These are phyloP conservation scores for Fregetta grallaria DNA, from an alignment of 2,113 vertebrate genomes.

Conservation along the genomic window DNA sequence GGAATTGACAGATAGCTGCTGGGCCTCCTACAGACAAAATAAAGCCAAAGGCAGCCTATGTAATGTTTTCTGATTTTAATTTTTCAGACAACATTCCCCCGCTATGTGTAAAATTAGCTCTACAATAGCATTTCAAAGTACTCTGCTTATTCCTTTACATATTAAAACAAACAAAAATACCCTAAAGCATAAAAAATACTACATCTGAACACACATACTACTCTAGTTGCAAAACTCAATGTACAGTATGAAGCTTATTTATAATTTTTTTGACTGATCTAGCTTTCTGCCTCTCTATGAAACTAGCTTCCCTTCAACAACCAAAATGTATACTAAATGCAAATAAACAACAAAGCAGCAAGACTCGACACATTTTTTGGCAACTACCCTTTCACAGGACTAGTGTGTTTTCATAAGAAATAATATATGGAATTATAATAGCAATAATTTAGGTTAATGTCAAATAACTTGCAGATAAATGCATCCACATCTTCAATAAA, in stretches of 20 bases:
- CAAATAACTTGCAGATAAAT: conserved; percentile 64
- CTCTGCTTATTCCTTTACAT: conserved; percentile 47
- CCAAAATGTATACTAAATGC: conserved; percentile 36
- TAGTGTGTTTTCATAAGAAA: conserved; percentile 69
- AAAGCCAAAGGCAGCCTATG: conserved; percentile 37
- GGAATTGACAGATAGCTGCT: neutral
- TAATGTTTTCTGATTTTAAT: conserved; percentile 42
- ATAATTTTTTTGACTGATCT: conserved; percentile 16
- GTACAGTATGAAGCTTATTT: conserved; percentile 54
- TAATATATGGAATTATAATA: conserved; percentile 63
- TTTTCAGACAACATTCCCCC: conserved; percentile 22
- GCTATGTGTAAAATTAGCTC: conserved; percentile 40
- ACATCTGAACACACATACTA: conserved; percentile 49
- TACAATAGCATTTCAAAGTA: conserved; percentile 57
- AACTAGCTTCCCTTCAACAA: conserved; percentile 17
- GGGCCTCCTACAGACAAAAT: neutral
- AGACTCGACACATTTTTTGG: conserved; percentile 17
- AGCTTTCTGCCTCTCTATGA: conserved; percentile 32
- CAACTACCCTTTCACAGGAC: conserved; percentile 63
- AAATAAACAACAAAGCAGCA: conserved; percentile 47
- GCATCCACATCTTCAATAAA: conserved; percentile 14
- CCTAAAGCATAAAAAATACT: conserved; percentile 48
- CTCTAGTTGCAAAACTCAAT: conserved; percentile 50
- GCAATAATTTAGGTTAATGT: conserved; percentile 70
- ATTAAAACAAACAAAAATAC: conserved; percentile 44